Conservation (phyloP, 2,888 invertebrate species). For the Hybos culiciformis region DNA sequence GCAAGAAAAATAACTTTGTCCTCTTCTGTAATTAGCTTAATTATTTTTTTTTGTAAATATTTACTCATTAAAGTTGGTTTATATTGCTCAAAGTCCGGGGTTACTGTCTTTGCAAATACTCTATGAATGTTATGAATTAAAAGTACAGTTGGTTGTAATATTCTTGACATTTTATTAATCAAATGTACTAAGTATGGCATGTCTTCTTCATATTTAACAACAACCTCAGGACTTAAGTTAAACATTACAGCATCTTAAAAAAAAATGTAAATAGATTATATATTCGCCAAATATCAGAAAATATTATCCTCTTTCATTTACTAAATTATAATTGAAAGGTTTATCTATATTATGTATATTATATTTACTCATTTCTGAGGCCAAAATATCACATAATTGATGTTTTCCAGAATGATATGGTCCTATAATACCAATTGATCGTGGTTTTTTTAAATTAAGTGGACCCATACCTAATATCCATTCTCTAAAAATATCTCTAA, state of each 20-base stretch:
- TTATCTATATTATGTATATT: not conserved
- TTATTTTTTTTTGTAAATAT: conserved; percentile 37
- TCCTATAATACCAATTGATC: conserved; percentile 52
- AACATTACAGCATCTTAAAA: conserved; percentile 43
- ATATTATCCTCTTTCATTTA: not conserved
- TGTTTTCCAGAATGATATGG: conserved; percentile 53
- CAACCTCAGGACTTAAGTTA: conserved; percentile 49
- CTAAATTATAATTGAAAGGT: not conserved
- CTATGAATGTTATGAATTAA: conserved; percentile 42
- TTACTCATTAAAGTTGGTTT: conserved; percentile 42
- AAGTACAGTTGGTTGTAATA: conserved; percentile 47
- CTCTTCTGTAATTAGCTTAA: conserved; percentile 40
- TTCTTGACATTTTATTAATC: conserved; percentile 44
- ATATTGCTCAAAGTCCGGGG: conserved; percentile 26
- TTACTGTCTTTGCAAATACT: conserved; percentile 40
- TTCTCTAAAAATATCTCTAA: conserved; percentile 41
- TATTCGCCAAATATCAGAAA: not conserved
- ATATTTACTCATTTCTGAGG: conserved; percentile 42
- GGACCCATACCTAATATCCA: conserved; percentile 33
- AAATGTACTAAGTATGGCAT: conserved; percentile 48
- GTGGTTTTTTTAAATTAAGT: conserved; percentile 33
- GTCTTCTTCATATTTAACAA: conserved; percentile 43
- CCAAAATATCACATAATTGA: conserved; percentile 53
- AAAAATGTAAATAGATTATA: not conserved
- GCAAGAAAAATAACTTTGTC: conserved; percentile 43